phyloP scores from a whole-genome alignment of 2,888 invertebrate genomes.

The Aradus depressus region DNA sequence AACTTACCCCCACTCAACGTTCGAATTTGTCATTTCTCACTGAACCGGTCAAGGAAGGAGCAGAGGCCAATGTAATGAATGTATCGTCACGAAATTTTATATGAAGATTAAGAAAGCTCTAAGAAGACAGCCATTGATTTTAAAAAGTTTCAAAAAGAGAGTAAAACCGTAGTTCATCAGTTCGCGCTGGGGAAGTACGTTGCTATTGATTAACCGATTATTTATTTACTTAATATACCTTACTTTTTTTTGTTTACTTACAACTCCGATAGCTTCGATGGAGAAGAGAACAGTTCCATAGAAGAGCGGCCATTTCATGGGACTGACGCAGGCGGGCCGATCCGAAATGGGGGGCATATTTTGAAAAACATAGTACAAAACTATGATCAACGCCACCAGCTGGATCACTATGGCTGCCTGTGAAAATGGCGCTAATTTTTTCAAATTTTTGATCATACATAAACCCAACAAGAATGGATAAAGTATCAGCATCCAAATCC shows the following conservation, averaged over 20 bases:
- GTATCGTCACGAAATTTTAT: no score
- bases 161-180: no score
- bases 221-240: no score
- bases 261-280: constrained; percentile 37
- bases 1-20: no score
- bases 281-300: constrained; percentile 51
- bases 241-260: constrained; percentile 12
- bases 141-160: background rate
- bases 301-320: constrained; percentile 40
- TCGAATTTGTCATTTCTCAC: no score
- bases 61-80: no score
- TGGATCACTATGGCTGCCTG: constrained; percentile 43
- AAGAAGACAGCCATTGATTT: no score
- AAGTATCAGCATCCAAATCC: constrained; percentile 17
- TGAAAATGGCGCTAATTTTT: constrained; percentile 43
- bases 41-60: no score
- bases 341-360: constrained; percentile 35
- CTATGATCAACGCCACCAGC: constrained; percentile 40
- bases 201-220: no score
- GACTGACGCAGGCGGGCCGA: constrained; percentile 30
- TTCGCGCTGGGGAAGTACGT: no score
- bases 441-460: constrained; percentile 37
- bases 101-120: no score
- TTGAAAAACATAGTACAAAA: constrained; percentile 39
- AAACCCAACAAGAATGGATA: constrained; percentile 16